Percentiles rank a stretch among this genome's conserved stretches.
Conservation (phyloP, 2,113 vertebrate species). For the Lampris incognitus region DNA sequence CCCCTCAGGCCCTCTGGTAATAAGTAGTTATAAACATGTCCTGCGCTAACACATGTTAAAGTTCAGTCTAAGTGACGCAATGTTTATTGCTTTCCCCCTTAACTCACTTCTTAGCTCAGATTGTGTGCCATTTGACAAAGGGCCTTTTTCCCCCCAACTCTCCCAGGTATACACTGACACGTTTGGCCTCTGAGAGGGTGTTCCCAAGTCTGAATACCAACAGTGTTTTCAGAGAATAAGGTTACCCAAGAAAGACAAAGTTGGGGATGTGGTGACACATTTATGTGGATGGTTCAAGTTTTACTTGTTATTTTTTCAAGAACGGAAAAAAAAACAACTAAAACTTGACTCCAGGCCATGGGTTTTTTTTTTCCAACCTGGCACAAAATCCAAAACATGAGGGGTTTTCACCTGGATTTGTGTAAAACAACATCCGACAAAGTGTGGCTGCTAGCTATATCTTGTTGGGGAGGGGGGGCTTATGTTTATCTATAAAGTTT, state of each 20-base stretch:
- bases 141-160: slow-evolving; percentile 44
- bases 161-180: slow-evolving; percentile 33
- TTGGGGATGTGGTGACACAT: slow-evolving; percentile 11
- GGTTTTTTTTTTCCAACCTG: background rate
- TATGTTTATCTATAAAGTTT: too few relatives aligned
- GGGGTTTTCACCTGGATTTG: background rate
- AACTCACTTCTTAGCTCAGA: slow-evolving; percentile 44
- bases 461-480: too few relatives aligned
- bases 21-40: slow-evolving; percentile 39
- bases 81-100: slow-evolving; percentile 67
- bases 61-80: slow-evolving; percentile 52
- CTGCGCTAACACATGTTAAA: slow-evolving; percentile 33
- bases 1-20: background rate
- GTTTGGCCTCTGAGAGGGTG: slow-evolving; percentile 7
- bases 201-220: background rate
- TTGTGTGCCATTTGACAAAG: slow-evolving; percentile 48
- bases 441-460: too few relatives aligned
- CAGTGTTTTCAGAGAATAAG: slow-evolving; percentile 27
- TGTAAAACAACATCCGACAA: background rate
- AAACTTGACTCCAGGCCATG: background rate
- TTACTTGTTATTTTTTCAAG: background rate
- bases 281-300: slow-evolving; percentile 12
- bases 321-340: background rate
- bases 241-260: slow-evolving; percentile 14
- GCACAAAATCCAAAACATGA: background rate